A percentile compares a stretch with the other conserved stretches of the same genome.
phyloP scores from a whole-genome alignment of 1,140 invertebrate species.

The Bombus cullumanus region DNA sequence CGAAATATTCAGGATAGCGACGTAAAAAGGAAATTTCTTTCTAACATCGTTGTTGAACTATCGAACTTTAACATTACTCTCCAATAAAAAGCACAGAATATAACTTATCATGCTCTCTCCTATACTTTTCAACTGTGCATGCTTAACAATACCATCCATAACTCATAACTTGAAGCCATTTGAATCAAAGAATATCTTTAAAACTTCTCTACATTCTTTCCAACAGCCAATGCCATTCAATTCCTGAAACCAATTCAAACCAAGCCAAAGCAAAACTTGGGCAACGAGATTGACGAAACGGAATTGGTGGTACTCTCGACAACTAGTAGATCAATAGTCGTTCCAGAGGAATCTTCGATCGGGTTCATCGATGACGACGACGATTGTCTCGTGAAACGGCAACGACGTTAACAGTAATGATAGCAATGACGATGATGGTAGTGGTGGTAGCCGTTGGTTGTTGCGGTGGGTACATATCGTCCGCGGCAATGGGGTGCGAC shows the following conservation, averaged over 20 bases:
- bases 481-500: slow-evolving; percentile 58
- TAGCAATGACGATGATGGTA: slow-evolving; percentile 20
- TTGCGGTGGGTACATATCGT: slow-evolving; percentile 68
- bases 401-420: slow-evolving; percentile 43
- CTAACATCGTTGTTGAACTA: no score
- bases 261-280: neutral
- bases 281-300: neutral
- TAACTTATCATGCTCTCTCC: no score
- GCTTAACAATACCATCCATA: no score
- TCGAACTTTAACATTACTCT: no score
- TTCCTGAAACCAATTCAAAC: neutral
- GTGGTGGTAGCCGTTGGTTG: slow-evolving; percentile 50
- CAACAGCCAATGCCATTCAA: neutral
- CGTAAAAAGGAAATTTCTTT: no score
- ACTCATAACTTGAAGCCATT: no score
- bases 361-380: slow-evolving; percentile 1
- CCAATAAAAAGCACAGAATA: no score
- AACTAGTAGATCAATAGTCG: neutral
- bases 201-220: neutral
- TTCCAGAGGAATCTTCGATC: slow-evolving; percentile 13
- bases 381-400: slow-evolving; percentile 23
- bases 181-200: neutral
- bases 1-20: no score
- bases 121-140: no score
- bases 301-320: neutral